A percentile compares a stretch with the other conserved stretches of the same genome.
phyloP scores from a whole-genome alignment of 2,797 vertebrate species.

The Sebastes variabilis region DNA sequence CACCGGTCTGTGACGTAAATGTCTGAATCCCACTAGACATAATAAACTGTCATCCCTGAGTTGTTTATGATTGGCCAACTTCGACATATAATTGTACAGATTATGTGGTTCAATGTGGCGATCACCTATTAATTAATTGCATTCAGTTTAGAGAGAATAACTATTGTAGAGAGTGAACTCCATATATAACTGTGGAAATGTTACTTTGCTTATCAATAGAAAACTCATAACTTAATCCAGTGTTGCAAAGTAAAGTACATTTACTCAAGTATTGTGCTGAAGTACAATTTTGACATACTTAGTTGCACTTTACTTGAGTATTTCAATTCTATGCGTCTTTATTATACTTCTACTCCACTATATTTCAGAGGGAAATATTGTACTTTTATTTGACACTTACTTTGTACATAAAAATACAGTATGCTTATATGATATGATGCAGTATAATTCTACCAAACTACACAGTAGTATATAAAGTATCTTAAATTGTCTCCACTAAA shows the following conservation, averaged over 20 bases:
- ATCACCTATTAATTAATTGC: too few species aligned
- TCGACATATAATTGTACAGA: rapidly evolving
- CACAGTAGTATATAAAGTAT: neutral
- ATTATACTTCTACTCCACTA: neutral
- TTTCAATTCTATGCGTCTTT: rapidly evolving
- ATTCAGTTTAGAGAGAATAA: neutral
- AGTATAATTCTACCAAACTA: neutral
- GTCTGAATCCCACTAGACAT: neutral
- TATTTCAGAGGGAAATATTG: neutral
- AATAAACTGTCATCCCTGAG: neutral
- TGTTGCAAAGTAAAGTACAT: neutral
- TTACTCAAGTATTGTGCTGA: too few species aligned
- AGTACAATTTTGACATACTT: too few species aligned
- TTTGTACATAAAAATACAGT: neutral
- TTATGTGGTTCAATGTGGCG: rapidly evolving
- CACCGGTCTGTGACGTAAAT: neutral
- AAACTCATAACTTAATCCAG: neutral
- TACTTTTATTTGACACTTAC: neutral
- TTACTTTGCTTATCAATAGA: neutral
- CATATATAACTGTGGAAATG: rapidly evolving
- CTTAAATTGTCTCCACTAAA: neutral
- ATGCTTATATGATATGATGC: neutral
- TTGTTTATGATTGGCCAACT: neutral
- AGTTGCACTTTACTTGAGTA: too few species aligned
- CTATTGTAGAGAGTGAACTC: neutral